Evolutionary conservation across 1,140 invertebrate species (phyloP), one percentile per base, ranked within the genome.

Genomic region (Drosophila suzukii): DNA sequence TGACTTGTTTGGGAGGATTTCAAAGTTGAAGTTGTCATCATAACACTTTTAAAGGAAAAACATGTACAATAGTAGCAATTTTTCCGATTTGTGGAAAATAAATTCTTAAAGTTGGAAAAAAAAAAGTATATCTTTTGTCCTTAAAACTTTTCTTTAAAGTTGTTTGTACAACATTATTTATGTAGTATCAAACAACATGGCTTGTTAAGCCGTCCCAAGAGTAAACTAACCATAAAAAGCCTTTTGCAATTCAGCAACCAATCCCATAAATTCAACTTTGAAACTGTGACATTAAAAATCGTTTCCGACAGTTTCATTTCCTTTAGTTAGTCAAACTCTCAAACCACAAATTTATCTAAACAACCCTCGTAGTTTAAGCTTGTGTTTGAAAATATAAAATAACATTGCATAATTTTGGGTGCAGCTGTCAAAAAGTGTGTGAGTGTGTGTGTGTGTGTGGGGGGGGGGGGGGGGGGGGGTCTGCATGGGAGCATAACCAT

Each of bases 351-450:
- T 30, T 0, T 54, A 32, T 54, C 6, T 4, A 50, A 68, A n/a
- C 38, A 7, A 30, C 44, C 55, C 51, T 75, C 46, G 44, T 39
- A 32, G 4, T 41, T 63, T 34, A 43, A 66, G 53, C 38, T 73
- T 1, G 10, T 36, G 24, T 24, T 53, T 32, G 13, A 54, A 74
- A 60, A 62, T 36, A 30, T 34, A 24, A 54, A 75, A 54, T 38
- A 27, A 17, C 53, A 59, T 63, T 77, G 76, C 76, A 84, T 83
- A 79, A 68, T 68, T 76, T 65, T 62, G 13, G 61, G 41, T 51
- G 75, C 62, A 60, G 49, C 38, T 57, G 58, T 51, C 11, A 38
- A 51, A 44, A 44, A 20, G 20, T 20, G 20, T 20, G 20, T 20
- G 20, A 20, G 20, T 20, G 20, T 20, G 20, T 20, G 20, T 20